These are phyloP conservation scores for Physeter macrocephalus DNA, from an alignment of 2,113 vertebrate species.

Conservation along the genomic window DNA sequence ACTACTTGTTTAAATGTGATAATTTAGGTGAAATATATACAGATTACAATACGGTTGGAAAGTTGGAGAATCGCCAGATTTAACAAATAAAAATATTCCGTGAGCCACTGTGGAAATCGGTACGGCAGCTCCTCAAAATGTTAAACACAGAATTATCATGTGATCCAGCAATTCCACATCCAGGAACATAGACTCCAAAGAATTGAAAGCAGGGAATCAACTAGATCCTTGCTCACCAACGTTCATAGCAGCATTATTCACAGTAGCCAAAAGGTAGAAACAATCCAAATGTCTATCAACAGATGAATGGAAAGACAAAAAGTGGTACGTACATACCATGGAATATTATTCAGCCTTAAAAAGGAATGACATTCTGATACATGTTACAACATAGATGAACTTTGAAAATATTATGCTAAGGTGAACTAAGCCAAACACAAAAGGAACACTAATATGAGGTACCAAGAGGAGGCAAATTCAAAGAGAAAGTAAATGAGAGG, in stretches of 20 bases:
- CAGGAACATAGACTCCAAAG: neutral
- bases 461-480: neutral
- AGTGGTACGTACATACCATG: neutral
- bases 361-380: neutral
- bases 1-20: neutral
- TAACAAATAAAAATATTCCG: slow-evolving; percentile 37
- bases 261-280: neutral
- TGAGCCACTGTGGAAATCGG: neutral
- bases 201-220: neutral
- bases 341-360: neutral
- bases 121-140: neutral
- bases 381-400: neutral
- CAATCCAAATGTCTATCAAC: neutral
- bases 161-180: neutral
- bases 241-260: neutral
- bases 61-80: slow-evolving; percentile 8
- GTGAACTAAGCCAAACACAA: neutral
- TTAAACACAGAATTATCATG: neutral
- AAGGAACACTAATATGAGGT: neutral
- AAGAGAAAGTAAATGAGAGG: neutral
- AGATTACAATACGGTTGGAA: slow-evolving; percentile 5
- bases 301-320: neutral
- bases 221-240: neutral
- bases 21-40: slow-evolving; percentile 39
- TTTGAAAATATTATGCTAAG: neutral